Percentiles rank a stretch among this genome's conserved stretches.
phyloP scores from a whole-genome alignment of 2,888 invertebrate genomes.

The Chesias legatella region DNA sequence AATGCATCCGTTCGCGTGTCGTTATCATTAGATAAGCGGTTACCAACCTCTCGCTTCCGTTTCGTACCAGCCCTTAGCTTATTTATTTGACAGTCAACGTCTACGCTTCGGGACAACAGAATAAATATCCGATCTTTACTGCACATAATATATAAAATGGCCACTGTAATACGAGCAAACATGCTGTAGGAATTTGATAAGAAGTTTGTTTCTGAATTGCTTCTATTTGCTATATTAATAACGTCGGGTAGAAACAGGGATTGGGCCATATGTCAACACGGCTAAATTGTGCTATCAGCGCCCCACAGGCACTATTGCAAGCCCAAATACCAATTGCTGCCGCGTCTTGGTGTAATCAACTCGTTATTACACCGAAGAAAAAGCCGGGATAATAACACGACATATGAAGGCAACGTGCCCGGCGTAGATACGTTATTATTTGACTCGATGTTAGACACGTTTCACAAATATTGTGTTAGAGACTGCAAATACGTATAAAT shows the following conservation, averaged over 20 bases:
- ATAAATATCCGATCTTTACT: constrained; percentile 21
- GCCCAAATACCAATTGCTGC: constrained; percentile 49
- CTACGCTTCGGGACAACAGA: constrained; percentile 12
- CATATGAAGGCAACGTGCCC: constrained; percentile 63
- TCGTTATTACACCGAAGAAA: constrained; percentile 72
- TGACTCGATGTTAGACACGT: constrained; percentile 72
- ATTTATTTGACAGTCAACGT: constrained; percentile 21
- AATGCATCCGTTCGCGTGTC: constrained; percentile 26
- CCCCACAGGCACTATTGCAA: constrained; percentile 58
- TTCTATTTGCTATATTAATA: constrained; percentile 18
- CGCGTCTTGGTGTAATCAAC: constrained; percentile 65
- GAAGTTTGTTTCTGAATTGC: constrained; percentile 9
- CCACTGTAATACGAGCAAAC: constrained; percentile 14
- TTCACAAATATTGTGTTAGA: constrained; percentile 76
- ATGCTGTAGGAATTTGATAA: constrained; percentile 19
- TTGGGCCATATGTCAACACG: constrained; percentile 34
- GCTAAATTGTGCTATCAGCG: constrained; percentile 56
- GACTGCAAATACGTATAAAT: constrained; percentile 68
- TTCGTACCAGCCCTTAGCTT: constrained; percentile 20
- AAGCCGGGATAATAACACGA: constrained; percentile 70
- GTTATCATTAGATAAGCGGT: constrained; percentile 29
- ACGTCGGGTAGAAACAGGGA: constrained; percentile 20
- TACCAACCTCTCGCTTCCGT: constrained; percentile 25
- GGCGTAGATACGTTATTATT: constrained; percentile 70
- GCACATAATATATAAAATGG: constrained; percentile 19